Evolutionary conservation across 2,888 invertebrate species (phyloP).

Genomic region (Penaeus monodon): DNA sequence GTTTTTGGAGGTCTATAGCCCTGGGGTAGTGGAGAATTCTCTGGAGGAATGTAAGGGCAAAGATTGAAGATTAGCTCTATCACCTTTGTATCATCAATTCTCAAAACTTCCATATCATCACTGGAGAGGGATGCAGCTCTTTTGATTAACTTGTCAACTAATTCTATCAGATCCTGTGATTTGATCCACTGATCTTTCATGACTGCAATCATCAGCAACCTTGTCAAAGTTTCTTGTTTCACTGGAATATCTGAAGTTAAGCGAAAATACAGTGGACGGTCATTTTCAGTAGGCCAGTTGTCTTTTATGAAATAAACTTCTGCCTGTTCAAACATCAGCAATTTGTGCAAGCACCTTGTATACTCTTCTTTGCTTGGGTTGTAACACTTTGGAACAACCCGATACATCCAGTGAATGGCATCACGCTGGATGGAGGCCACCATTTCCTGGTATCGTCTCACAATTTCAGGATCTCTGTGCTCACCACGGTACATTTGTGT

Average conservation of each 20-base stretch:
- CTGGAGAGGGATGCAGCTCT: conserved; percentile 59
- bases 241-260: conserved; percentile 90
- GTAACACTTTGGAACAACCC: conserved; percentile 82
- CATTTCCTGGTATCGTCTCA: conserved; percentile 71
- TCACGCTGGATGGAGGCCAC: conserved; percentile 82
- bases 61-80: conserved; percentile 91
- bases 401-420: conserved; percentile 89
- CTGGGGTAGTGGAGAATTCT: conserved; percentile 87
- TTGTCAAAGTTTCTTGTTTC: conserved; percentile 83
- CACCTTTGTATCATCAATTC: conserved; percentile 75
- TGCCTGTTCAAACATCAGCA: conserved; percentile 65
- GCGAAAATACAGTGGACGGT: conserved; percentile 82
- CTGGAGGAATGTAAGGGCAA: conserved; percentile 91
- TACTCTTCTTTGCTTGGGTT: conserved; percentile 81
- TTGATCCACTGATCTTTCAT: conserved; percentile 71
- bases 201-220: conserved; percentile 85
- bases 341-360: conserved; percentile 78
- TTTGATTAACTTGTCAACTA: conserved; percentile 77
- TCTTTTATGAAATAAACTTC: conserved; percentile 72
- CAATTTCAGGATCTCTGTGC: conserved; percentile 67
- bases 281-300: conserved; percentile 90
- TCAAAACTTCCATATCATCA: conserved; percentile 66
- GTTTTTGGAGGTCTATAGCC: conserved; percentile 89
- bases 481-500: conserved; percentile 71
- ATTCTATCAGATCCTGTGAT: conserved; percentile 60